A percentile compares a stretch with the other conserved stretches of the same genome.
phyloP scores from a whole-genome alignment of 2,888 invertebrate genomes.

The Pseudococcus viburni region DNA sequence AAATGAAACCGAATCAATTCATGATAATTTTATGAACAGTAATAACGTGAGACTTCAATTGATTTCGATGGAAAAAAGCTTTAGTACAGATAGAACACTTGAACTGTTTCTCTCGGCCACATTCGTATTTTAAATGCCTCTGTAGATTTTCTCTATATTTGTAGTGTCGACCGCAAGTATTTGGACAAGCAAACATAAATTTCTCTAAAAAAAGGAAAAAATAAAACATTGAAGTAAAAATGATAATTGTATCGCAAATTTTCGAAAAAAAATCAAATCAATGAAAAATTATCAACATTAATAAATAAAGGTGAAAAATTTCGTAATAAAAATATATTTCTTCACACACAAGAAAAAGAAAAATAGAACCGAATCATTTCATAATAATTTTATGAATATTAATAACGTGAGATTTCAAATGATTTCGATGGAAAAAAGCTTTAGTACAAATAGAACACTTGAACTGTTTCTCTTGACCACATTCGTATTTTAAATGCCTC shows the following conservation, averaged over 20 bases:
- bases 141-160: conserved; percentile 69
- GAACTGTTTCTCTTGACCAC: conserved; percentile 69
- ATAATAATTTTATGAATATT: neutral
- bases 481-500: conserved; percentile 71
- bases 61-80: conserved; percentile 56
- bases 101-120: conserved; percentile 69
- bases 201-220: neutral
- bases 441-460: conserved; percentile 39
- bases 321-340: no score
- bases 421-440: conserved; percentile 56
- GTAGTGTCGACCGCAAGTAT: conserved; percentile 61
- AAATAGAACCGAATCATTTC: no score
- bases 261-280: no score
- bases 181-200: conserved; percentile 28
- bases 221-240: neutral
- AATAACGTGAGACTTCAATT: no score
- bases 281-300: no score
- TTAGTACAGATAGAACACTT: conserved; percentile 37
- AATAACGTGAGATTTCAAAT: conserved; percentile 59
- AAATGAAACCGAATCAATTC: no score
- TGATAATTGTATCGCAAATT: no score
- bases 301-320: no score
- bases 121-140: conserved; percentile 71
- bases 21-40: no score
- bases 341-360: no score